Evolutionary conservation across 2,888 invertebrate species (phyloP), one percentile per base, ranked within the genome.

Genomic region (Calameuta idolon): DNA sequence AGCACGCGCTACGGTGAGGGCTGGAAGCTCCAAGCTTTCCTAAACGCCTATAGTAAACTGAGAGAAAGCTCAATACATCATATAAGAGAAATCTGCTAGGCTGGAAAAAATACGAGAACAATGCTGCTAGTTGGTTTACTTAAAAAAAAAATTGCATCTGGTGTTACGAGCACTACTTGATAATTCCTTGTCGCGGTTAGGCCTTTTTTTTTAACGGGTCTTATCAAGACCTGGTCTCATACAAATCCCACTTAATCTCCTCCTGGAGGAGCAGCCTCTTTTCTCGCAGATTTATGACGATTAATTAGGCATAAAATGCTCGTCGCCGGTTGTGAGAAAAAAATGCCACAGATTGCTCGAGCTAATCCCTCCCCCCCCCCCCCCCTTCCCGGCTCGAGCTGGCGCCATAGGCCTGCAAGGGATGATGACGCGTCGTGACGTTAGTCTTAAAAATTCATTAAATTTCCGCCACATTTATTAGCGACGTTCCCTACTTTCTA

Each of bases 271-370:
- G 40, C 40, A 40, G 40, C 40, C 40, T 40, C 40, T 15, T 40
- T 40, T 15, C 40, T 34, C 86, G 80, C 84, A 85, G 87, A 90
- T 89, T 89, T 88, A 88, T 86, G 89, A 85, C 90, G 87, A 90
- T 90, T 89, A 90, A 90, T 91, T 90, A 86, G 84, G 85, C 86
- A 87, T 88, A 89, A 89, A 88, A 89, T 88, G 86, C 85, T 83
- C 83, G 85, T 83, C 85, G 85, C 84, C 71, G 23, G 40, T 69
- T 69, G 33, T 31, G 15, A 69, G 76, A 87, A 88, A 88, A 87
- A 89, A 87, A 82, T 83, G 86, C 88, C 86, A 84, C 87, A 88
- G 89, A 89, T 90, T 89, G 89, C 88, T 85, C 88, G 83, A 84
- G 87, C 89, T 89, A 88, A 89, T 88, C 88, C 87, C 78, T 79